Base-by-base conservation (phyloP, 2,888 invertebrate genomes). In the Phasia obesa region DNA sequence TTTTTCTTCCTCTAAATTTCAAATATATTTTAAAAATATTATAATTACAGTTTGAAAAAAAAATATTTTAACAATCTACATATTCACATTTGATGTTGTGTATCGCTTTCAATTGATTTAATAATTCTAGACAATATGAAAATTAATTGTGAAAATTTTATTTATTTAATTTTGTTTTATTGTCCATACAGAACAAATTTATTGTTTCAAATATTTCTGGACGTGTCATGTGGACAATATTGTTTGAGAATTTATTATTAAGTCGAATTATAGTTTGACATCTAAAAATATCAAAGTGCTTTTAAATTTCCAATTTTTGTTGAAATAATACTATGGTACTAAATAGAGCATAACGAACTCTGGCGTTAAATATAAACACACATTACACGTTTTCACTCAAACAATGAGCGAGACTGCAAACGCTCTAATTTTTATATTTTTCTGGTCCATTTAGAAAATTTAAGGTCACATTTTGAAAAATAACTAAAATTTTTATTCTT, bases 121-220 rank as follows among this genome's bases (percentile, higher is more conserved):
- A 44, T 6, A n/a, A 25, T 17, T 25, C 11, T 19, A 17, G 57
- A 60, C 38, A 60, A 71, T 60, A 60, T 42, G 9, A 17, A 49
- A 23, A 35, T 23, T 60, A 49, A 44, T 38, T 71, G 53, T 53
- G 38, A 38, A 67, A 27, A 27, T 15, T 35, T 44, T 55, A 23
- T 38, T 38, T 38, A 65, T 53, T 53, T 53, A 27, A 55, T 47
- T 23, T 27, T 27, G 9, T 19, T 23, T 38, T 23, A 21, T 57
- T 38, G 25, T 31, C n/a, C 44, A 42, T 44, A 7, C 7, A 9
- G 44, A 47, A 51, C 27, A 67, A 67, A 47, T 70, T 70, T 57
- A 70, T 70, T 57, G 44, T 57, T 57, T 31, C 15, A 31, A 59
- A 35, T 59, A 70, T 59, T 49, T 59, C 47, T 59, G 44, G 59